Percentiles rank a stretch among this genome's conserved stretches.
Conservation (phyloP, 2,888 invertebrate genomes). For the Agriopis aurantiaria region DNA sequence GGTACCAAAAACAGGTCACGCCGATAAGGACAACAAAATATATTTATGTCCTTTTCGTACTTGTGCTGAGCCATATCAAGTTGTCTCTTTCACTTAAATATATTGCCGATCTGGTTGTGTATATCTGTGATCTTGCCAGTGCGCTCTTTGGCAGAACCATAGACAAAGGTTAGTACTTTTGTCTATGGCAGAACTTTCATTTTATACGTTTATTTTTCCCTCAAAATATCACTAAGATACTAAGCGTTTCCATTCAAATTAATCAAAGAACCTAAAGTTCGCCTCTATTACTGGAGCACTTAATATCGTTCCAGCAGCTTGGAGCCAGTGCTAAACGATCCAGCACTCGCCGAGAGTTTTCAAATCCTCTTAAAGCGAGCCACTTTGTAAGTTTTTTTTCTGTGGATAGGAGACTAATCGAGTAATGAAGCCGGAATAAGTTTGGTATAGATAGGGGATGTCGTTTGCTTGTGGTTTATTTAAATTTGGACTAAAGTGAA, state of each 20-base stretch:
- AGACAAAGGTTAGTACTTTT: too few relatives aligned
- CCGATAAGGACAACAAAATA: too few relatives aligned
- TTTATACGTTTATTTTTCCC: too few relatives aligned
- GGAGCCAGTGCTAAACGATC: slow-evolving; percentile 47
- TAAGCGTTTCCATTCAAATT: neutral
- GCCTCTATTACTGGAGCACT: slow-evolving; percentile 48
- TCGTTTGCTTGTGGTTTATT: neutral
- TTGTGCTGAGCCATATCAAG: too few relatives aligned
- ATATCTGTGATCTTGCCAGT: too few relatives aligned
- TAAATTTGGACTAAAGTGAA: neutral
- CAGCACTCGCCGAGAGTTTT: slow-evolving; percentile 43
- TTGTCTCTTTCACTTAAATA: too few relatives aligned
- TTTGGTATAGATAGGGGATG: neutral
- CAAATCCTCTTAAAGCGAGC: slow-evolving; percentile 58
- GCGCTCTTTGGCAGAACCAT: too few relatives aligned
- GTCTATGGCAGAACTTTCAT: too few relatives aligned
- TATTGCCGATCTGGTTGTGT: too few relatives aligned
- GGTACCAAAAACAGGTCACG: too few relatives aligned
- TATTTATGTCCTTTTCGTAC: too few relatives aligned
- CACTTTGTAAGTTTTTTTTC: slow-evolving; percentile 50
- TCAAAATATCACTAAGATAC: neutral
- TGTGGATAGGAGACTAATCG: slow-evolving; percentile 56
- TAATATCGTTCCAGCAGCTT: slow-evolving; percentile 52
- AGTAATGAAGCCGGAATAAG: slow-evolving; percentile 51
- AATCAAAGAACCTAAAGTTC: slow-evolving; percentile 16